Percentiles rank a stretch among this genome's conserved stretches.
These are phyloP conservation scores for Chaetorhynchus papuensis DNA, from an alignment of 2,113 vertebrate genomes.

Conservation along the genomic window DNA sequence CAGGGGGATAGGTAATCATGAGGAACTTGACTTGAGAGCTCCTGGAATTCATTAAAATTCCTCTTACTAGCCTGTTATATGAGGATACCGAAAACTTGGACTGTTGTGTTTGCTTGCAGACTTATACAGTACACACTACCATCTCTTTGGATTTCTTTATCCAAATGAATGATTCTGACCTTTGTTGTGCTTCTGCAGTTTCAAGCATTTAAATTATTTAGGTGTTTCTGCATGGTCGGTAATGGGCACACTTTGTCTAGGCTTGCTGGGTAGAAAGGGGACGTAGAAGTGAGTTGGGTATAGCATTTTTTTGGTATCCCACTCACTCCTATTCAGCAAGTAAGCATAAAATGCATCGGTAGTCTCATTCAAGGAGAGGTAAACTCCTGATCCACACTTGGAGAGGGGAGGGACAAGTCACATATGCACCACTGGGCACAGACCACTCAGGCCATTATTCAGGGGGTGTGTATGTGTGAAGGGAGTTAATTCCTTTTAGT, in stretches of 20 bases:
- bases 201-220: conserved; percentile 17
- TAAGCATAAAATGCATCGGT: background rate
- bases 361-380: background rate
- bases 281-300: background rate
- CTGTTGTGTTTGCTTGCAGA: background rate
- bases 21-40: background rate
- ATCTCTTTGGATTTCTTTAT: background rate
- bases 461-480: background rate
- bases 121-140: background rate
- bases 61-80: background rate
- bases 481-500: conserved; percentile 42
- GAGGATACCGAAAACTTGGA: background rate
- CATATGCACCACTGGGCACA: background rate
- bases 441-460: background rate
- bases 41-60: background rate
- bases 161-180: background rate
- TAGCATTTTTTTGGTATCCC: background rate
- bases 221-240: background rate
- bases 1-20: background rate
- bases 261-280: background rate
- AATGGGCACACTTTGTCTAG: background rate
- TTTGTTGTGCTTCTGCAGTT: background rate
- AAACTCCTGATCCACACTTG: background rate
- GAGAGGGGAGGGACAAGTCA: background rate
- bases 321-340: background rate